These are phyloP conservation scores for Gonatopus flavifemur DNA, from an alignment of 1,140 invertebrate genomes.

Conservation along the genomic window DNA sequence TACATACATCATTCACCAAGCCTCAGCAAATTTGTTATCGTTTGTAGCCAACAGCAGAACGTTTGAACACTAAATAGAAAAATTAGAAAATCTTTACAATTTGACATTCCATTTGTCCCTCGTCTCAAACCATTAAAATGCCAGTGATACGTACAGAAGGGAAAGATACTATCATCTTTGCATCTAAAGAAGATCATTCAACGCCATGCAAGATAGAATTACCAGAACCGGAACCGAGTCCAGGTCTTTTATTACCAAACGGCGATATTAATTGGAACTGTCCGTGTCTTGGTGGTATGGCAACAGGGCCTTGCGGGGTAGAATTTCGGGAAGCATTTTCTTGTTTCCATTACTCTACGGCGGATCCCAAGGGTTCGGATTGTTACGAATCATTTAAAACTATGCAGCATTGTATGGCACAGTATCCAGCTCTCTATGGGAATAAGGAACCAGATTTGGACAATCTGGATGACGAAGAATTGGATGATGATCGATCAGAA, in stretches of 20 bases:
- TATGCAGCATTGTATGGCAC: constrained; percentile 91
- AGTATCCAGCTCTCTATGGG: constrained; percentile 86
- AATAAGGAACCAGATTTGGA: constrained; percentile 55
- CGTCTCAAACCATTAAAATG: constrained; percentile 37
- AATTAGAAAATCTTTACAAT: not conserved
- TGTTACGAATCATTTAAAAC: constrained; percentile 87
- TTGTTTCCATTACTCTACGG: constrained; percentile 87
- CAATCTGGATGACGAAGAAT: constrained; percentile 58
- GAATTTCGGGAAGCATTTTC: constrained; percentile 92
- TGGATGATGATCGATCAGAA: too few species aligned
- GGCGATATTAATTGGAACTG: constrained; percentile 97
- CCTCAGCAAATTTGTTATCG: constrained; percentile 54
- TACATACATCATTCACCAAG: constrained; percentile 61
- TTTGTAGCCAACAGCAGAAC: constrained; percentile 43
- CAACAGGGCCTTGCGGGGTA: constrained; percentile 90
- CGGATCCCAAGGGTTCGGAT: constrained; percentile 83
- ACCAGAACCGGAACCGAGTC: constrained; percentile 71
- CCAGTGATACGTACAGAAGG: constrained; percentile 59
- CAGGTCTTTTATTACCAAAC: constrained; percentile 81
- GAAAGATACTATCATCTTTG: constrained; percentile 85
- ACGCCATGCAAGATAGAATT: constrained; percentile 72
- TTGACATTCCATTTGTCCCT: not conserved
- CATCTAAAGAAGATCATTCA: constrained; percentile 76
- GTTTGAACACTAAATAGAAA: constrained; percentile 36
- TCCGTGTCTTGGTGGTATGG: constrained; percentile 94